These are phyloP conservation scores for Phylloscopus collybita DNA, from an alignment of 2,797 vertebrate species.

Conservation along the genomic window DNA sequence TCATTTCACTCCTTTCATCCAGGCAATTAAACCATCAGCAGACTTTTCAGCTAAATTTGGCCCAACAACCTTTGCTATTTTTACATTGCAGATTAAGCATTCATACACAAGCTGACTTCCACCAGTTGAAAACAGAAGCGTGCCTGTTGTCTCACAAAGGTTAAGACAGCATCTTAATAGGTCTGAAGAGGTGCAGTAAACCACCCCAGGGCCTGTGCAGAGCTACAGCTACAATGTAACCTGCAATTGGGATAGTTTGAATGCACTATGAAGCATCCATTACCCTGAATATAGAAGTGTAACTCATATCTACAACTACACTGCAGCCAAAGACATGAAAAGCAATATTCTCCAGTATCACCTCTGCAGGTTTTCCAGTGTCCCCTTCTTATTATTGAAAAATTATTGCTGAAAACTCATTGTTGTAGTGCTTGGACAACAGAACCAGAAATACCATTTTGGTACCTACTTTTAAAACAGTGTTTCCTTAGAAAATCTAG, in stretches of 20 bases:
- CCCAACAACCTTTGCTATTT: neutral
- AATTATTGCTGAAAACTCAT: neutral
- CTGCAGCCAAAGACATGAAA: neutral
- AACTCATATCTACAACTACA: neutral
- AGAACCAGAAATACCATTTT: neutral
- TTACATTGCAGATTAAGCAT: neutral
- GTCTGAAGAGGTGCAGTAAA: neutral
- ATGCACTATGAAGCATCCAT: neutral
- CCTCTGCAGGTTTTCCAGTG: neutral
- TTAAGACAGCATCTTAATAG: neutral
- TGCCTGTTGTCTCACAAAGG: neutral
- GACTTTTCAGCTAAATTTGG: neutral
- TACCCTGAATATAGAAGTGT: neutral
- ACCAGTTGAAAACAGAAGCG: neutral
- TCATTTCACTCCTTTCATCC: neutral
- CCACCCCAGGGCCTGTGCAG: neutral
- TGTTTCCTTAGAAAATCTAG: neutral
- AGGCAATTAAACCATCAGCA: neutral
- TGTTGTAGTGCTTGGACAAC: neutral
- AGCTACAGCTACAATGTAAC: accelerated
- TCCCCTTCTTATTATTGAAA: neutral
- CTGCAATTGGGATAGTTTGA: neutral
- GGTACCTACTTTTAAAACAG: neutral
- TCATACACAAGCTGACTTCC: neutral
- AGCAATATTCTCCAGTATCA: neutral